Conservation (phyloP, 2,113 vertebrate species). For the Ivindomyrus marchei region DNA sequence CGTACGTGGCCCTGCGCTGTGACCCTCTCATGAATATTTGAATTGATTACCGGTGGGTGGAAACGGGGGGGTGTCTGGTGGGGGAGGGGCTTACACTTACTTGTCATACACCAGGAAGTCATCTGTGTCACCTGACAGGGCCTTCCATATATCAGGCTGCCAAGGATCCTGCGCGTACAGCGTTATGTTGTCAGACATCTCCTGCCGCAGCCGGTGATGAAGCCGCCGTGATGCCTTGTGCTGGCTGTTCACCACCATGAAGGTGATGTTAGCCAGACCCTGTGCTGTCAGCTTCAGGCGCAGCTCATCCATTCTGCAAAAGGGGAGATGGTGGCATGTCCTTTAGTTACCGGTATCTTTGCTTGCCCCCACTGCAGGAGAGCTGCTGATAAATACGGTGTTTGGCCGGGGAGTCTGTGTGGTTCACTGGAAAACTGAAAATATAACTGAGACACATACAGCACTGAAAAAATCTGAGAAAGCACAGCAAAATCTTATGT, state of each 20-base stretch:
- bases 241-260: constrained; percentile 80
- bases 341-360: not conserved
- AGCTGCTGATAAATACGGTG: not conserved
- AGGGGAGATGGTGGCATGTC: constrained; percentile 9
- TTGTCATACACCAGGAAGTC: constrained; percentile 93
- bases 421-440: not conserved
- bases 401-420: not conserved
- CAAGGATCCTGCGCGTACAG: constrained; percentile 75
- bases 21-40: not conserved
- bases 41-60: not conserved
- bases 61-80: too few species aligned
- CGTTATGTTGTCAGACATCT: constrained; percentile 65
- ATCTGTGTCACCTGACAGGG: constrained; percentile 74
- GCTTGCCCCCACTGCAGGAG: not conserved
- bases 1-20: not conserved
- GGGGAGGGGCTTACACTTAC: constrained; percentile 48
- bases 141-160: constrained; percentile 75
- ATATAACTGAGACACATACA: not conserved
- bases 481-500: not conserved
- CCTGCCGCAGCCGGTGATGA: constrained; percentile 57
- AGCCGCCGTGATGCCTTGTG: constrained; percentile 55
- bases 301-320: constrained; percentile 74
- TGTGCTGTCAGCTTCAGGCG: constrained; percentile 69
- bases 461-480: not conserved
- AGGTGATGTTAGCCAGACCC: constrained; percentile 71